A percentile compares a stretch with the other conserved stretches of the same genome.
Conservation (phyloP, 2,797 vertebrate genomes). For the Anisognathus igniventris region DNA sequence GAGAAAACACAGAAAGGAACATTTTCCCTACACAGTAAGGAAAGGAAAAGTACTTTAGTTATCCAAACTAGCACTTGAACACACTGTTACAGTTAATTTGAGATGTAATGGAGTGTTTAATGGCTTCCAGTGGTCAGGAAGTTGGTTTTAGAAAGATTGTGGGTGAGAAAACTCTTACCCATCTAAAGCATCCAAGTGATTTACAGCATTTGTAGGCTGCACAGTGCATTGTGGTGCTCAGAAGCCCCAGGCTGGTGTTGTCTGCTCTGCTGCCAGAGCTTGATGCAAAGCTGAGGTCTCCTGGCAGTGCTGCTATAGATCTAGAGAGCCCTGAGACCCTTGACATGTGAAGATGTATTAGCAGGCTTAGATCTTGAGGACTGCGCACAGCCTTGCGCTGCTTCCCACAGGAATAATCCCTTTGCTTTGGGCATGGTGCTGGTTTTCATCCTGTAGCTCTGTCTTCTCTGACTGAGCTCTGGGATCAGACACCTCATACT, state of each 20-base stretch:
- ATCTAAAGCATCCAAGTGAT: not conserved
- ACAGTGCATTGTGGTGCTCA: not conserved
- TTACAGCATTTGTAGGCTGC: not conserved
- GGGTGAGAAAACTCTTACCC: not conserved
- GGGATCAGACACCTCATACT: not conserved
- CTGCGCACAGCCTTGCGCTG: accelerated
- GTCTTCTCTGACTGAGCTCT: not conserved
- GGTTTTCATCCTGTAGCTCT: not conserved
- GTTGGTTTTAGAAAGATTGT: not conserved
- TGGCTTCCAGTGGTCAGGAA: constrained; percentile 21
- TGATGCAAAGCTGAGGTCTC: not conserved
- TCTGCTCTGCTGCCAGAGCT: not conserved
- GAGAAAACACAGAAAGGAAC: not conserved
- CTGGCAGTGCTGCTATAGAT: not conserved
- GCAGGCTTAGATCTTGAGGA: not conserved
- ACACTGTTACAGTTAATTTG: constrained; percentile 7
- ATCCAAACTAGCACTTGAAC: not conserved
- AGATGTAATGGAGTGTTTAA: not conserved
- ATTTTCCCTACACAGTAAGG: not conserved
- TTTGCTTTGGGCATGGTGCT: not conserved
- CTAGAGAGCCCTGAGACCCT: not conserved
- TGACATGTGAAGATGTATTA: accelerated
- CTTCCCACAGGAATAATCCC: accelerated
- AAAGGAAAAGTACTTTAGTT: not conserved
- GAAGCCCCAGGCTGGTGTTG: accelerated